These are phyloP conservation scores for Ceratotherium simum DNA, from an alignment of 2,113 vertebrate genomes.

Conservation along the genomic window DNA sequence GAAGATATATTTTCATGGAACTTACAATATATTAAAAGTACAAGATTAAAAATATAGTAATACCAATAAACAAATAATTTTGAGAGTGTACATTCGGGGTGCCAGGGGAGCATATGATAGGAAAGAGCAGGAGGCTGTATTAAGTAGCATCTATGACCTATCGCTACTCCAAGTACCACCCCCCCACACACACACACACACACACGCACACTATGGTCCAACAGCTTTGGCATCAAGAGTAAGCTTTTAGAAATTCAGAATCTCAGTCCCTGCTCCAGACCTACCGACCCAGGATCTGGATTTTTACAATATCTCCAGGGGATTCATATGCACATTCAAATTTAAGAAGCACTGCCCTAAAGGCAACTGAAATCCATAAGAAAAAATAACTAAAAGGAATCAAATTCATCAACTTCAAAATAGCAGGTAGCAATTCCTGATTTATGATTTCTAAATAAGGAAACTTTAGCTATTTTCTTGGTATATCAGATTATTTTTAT, in stretches of 20 bases:
- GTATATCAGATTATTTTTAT: background rate
- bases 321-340: background rate
- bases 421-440: background rate
- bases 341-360: background rate
- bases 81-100: background rate
- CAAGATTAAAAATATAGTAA: background rate
- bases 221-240: background rate
- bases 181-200: background rate
- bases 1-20: background rate
- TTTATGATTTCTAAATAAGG: background rate
- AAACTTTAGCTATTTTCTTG: conserved; percentile 16
- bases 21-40: background rate
- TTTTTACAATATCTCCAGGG: background rate
- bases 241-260: background rate
- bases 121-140: background rate
- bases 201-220: background rate
- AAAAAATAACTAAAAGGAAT: background rate
- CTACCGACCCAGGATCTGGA: background rate
- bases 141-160: no score
- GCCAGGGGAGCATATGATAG: background rate
- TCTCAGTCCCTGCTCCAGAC: background rate
- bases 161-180: background rate
- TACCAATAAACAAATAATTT: background rate
- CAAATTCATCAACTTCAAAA: conserved; percentile 18
- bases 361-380: background rate